These are phyloP conservation scores for Zhengitettix transpicula DNA, from an alignment of 2,888 invertebrate genomes.

Conservation along the genomic window DNA sequence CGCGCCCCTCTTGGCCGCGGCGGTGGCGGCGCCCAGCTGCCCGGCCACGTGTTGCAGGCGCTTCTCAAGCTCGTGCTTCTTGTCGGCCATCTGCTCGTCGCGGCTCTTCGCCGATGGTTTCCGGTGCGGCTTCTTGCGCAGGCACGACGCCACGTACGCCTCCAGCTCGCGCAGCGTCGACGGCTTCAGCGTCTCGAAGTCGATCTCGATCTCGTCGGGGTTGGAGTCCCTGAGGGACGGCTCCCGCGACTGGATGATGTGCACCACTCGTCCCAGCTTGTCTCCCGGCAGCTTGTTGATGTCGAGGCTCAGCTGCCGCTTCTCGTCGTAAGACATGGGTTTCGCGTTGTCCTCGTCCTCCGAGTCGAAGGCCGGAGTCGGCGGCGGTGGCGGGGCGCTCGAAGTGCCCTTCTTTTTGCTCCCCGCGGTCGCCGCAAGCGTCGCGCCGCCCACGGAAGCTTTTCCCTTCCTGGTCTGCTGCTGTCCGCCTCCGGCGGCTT, in stretches of 20 bases:
- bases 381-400: constrained; percentile 35
- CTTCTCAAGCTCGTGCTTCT: constrained; percentile 89
- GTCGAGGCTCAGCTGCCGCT: constrained; percentile 93
- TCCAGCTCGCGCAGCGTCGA: constrained; percentile 95
- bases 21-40: constrained; percentile 63
- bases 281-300: constrained; percentile 98
- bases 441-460: constrained; percentile 55
- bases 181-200: constrained; percentile 97
- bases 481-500: too few species aligned
- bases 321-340: constrained; percentile 99
- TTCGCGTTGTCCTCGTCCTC: constrained; percentile 96
- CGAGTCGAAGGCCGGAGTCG: constrained; percentile 57
- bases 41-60: constrained; percentile 86
- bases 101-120: constrained; percentile 85
- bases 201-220: constrained; percentile 99
- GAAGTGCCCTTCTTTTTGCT: constrained; percentile 55
- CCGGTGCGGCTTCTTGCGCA: constrained; percentile 96
- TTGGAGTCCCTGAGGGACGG: constrained; percentile 95
- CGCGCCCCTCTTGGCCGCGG: constrained; percentile 68
- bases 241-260: constrained; percentile 96
- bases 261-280: constrained; percentile 93
- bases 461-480: too few species aligned
- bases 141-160: constrained; percentile 93
- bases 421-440: constrained; percentile 72
- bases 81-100: constrained; percentile 90